phyloP scores from a whole-genome alignment of 2,797 vertebrate genomes.

The Scleropages formosus region DNA sequence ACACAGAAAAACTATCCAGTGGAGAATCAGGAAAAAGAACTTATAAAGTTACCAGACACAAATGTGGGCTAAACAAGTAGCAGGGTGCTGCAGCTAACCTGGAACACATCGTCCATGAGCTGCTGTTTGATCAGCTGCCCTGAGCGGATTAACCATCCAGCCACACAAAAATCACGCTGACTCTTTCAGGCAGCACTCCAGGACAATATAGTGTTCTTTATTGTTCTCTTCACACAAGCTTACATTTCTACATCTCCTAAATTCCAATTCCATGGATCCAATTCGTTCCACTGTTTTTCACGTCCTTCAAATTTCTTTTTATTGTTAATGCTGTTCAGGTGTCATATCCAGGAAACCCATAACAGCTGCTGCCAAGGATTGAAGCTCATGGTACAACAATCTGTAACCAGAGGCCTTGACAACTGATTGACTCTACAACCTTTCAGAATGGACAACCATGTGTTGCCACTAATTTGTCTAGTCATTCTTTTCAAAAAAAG shows the following conservation, averaged over 20 bases:
- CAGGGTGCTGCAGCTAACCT: slow-evolving; percentile 3
- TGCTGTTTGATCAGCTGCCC: slow-evolving; percentile 52
- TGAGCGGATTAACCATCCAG: slow-evolving; percentile 44
- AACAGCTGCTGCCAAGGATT: neutral
- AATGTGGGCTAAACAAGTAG: slow-evolving; percentile 14
- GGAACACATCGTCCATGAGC: neutral
- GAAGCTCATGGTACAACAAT: neutral
- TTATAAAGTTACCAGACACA: slow-evolving; percentile 14
- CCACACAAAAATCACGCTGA: slow-evolving; percentile 32
- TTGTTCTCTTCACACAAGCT: neutral
- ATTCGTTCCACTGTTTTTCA: neutral
- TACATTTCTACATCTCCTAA: neutral
- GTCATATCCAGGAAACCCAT: neutral
- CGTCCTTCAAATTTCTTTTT: neutral
- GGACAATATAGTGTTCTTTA: neutral
- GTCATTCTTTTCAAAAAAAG: no score
- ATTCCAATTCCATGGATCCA: neutral
- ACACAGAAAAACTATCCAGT: neutral
- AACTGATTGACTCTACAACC: neutral
- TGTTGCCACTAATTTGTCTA: no score
- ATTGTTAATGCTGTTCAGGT: neutral
- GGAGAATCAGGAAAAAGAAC: slow-evolving; percentile 5
- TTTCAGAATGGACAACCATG: no score
- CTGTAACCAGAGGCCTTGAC: neutral
- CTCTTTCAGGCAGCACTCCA: slow-evolving; percentile 20